Conservation (phyloP, 1,140 invertebrate species). For the Geopemphigus sp. region DNA sequence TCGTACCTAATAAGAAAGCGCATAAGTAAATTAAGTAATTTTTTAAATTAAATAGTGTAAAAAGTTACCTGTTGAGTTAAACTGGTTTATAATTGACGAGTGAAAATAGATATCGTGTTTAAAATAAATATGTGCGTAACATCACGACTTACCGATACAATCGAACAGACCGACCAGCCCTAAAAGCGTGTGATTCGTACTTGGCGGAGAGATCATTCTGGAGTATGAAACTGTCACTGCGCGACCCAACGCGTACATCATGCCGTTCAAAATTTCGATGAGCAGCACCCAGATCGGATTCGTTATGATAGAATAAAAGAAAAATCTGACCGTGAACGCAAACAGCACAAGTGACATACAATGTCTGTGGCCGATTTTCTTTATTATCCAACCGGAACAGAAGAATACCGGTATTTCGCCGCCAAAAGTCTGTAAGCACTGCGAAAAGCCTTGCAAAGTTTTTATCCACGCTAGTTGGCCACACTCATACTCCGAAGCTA, state of each 20-base stretch:
- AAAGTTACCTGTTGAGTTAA: too few species aligned
- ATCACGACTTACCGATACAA: not conserved
- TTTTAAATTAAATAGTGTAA: too few species aligned
- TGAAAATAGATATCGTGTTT: too few species aligned
- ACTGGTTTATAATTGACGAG: too few species aligned
- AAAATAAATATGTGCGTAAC: too few species aligned
- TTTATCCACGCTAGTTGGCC: constrained; percentile 64
- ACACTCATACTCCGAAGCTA: constrained; percentile 59
- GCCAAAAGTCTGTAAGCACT: constrained; percentile 75
- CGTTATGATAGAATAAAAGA: constrained; percentile 75
- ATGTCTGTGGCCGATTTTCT: constrained; percentile 77
- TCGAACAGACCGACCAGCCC: constrained; percentile 70
- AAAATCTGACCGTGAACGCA: constrained; percentile 71
- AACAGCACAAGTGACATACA: constrained; percentile 78
- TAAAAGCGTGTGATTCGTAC: constrained; percentile 81
- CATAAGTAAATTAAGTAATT: too few species aligned
- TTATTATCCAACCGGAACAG: constrained; percentile 76
- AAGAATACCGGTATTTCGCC: constrained; percentile 89
- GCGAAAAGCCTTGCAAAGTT: constrained; percentile 75
- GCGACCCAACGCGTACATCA: constrained; percentile 86
- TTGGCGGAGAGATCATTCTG: constrained; percentile 75
- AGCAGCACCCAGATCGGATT: constrained; percentile 81
- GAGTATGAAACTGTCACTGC: constrained; percentile 86
- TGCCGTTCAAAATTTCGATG: constrained; percentile 80
- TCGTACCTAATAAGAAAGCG: too few species aligned